These are phyloP conservation scores for Sternotherus odoratus DNA, from an alignment of 2,797 vertebrate species.

Conservation along the genomic window DNA sequence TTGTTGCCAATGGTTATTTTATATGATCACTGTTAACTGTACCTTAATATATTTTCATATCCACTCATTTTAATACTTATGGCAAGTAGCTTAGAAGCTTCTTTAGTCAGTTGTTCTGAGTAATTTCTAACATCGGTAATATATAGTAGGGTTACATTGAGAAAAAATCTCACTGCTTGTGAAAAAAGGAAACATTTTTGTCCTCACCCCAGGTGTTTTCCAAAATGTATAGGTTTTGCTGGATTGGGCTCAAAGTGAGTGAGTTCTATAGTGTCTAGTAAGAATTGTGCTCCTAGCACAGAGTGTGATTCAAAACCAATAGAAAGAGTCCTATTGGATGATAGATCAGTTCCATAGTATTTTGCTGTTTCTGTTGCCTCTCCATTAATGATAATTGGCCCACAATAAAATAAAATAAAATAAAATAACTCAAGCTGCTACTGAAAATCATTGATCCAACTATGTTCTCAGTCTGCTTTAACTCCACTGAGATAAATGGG, in stretches of 20 bases:
- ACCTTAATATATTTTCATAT: not conserved
- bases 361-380: not conserved
- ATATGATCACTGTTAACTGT: not conserved
- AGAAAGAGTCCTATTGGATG: not conserved
- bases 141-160: not conserved
- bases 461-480: not conserved
- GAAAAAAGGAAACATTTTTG: not conserved
- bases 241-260: not conserved
- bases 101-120: not conserved
- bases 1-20: not conserved
- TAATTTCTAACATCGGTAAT: not conserved
- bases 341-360: not conserved
- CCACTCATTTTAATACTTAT: not conserved
- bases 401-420: not conserved
- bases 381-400: not conserved
- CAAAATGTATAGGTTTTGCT: not conserved
- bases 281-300: not conserved
- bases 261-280: not conserved
- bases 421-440: not conserved
- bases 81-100: not conserved
- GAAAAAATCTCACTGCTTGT: not conserved
- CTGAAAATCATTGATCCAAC: not conserved
- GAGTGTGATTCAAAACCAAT: not conserved
- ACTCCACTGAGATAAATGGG: not conserved
- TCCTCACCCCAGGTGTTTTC: not conserved